A percentile compares a stretch with the other conserved stretches of the same genome.
phyloP scores from a whole-genome alignment of 2,113 vertebrate genomes.

The Chaetorhynchus papuensis region DNA sequence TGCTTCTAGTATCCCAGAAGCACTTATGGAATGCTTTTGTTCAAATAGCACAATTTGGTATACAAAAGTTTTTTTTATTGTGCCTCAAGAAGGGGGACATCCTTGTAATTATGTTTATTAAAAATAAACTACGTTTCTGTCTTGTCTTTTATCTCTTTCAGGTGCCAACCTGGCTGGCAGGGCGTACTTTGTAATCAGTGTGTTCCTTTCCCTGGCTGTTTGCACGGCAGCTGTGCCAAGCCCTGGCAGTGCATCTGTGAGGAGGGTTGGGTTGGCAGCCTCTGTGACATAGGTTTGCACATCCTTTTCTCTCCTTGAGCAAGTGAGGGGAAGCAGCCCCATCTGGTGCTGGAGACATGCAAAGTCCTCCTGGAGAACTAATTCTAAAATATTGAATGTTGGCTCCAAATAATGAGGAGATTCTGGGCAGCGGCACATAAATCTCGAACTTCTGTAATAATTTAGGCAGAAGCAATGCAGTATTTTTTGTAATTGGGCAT shows the following conservation, averaged over 20 bases:
- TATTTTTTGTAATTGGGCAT: background rate
- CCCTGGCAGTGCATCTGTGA: slow-evolving; percentile 92
- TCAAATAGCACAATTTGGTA: background rate
- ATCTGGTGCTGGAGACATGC: slow-evolving; percentile 20
- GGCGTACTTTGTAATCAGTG: slow-evolving; percentile 85
- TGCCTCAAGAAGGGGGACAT: background rate
- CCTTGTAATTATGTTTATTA: background rate
- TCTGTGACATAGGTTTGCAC: slow-evolving; percentile 87
- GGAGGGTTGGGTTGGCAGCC: slow-evolving; percentile 88
- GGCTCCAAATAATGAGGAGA: background rate
- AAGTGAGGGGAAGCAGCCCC: slow-evolving; percentile 47
- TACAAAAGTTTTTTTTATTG: background rate
- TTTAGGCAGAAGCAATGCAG: background rate
- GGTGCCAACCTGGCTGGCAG: slow-evolving; percentile 91
- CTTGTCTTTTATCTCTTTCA: slow-evolving; percentile 53
- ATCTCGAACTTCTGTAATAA: background rate
- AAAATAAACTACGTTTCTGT: background rate
- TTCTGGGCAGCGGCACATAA: background rate
- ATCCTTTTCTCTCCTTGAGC: background rate
- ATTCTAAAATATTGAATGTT: background rate
- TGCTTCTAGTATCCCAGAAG: background rate
- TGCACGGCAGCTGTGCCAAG: slow-evolving; percentile 83
- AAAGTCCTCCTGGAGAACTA: background rate
- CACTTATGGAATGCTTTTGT: background rate
- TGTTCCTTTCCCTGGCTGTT: slow-evolving; percentile 83